Evolutionary conservation across 37 sponge, comb jelly and placozoan genomes (phyloP).

Genomic region (Geodia barretti): DNA sequence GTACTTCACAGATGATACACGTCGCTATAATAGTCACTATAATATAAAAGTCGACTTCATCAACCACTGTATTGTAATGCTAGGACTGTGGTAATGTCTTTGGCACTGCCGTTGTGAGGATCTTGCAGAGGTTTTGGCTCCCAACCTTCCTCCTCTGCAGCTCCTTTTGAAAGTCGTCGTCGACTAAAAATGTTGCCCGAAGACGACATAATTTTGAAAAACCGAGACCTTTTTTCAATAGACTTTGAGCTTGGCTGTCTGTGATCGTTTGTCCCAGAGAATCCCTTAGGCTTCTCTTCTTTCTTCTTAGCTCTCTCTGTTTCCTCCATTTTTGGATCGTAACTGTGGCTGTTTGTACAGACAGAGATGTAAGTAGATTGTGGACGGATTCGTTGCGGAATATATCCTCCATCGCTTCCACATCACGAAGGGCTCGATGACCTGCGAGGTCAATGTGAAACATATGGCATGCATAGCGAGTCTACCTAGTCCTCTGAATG

Average conservation of each 20-base stretch:
- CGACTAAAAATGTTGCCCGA: not conserved
- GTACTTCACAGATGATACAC: too few relatives aligned
- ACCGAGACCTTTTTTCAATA: not conserved
- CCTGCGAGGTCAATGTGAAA: too few relatives aligned
- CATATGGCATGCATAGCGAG: too few relatives aligned
- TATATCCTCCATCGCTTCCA: constrained; percentile 34
- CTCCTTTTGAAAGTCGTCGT: not conserved
- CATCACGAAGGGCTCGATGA: constrained; percentile 51
- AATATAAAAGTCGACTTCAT: too few relatives aligned
- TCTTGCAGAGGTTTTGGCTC: not conserved
- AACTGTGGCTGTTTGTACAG: not conserved
- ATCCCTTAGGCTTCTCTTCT: not conserved
- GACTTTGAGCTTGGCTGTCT: not conserved
- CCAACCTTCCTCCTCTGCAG: not conserved
- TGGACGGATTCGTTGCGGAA: not conserved
- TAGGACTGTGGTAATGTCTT: too few relatives aligned
- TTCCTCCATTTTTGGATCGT: not conserved
- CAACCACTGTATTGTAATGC: too few relatives aligned
- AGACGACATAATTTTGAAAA: not conserved
- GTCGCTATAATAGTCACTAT: too few relatives aligned
- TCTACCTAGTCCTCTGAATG: too few relatives aligned
- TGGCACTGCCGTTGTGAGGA: not conserved
- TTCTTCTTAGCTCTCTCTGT: not conserved
- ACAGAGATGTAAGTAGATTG: not conserved
- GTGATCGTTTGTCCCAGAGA: not conserved